Base-by-base conservation (phyloP, 2,113 vertebrate genomes). In the Conger conger region DNA sequence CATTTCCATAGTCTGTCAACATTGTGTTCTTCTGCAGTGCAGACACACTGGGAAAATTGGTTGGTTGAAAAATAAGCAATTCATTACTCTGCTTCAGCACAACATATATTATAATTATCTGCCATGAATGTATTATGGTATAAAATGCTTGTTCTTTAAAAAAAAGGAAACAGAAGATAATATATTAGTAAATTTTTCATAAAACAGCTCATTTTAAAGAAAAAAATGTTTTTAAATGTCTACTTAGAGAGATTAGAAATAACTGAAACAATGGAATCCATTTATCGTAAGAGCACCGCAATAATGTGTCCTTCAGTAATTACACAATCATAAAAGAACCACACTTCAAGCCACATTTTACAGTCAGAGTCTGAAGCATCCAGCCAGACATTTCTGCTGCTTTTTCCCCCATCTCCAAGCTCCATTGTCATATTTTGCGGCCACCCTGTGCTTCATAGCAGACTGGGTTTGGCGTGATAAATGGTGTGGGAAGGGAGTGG, bases 281-380 rank as follows among this genome's bases (percentile, higher is more conserved):
- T 30, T 79, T 53, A 27, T 73, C 35, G 40, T 77, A 83, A 18
- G 38, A 85, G 84, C 13, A 38, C 76, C 30, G 3, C 2, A 1
- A 45, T 87, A 83, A 6, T 73, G 9, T 89, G 87, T 87, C 30
- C 88, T 79, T 81, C 77, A 20, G 23, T 86, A 87, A 90, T 84
- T 18, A 60, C 79, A 3, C 35, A 40, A 82, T 50, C 63, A 0
- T 17, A 23, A 18, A 11, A 78, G 18, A n/a, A 17, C 20, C 30
- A 45, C 83, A 27, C 8, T 27, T 23, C 27, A 6, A 23, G 4
- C 20, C 23, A 68, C 35, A 50, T 53, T 0, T 0, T 84, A 79
- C 15, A 81, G 33, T 89, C 3, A 15, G 23, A 54, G 63, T 90
- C 87, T 87, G 36, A 86, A 85, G 73, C 27, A 57, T 33, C 1